These are phyloP conservation scores for Myotis vivesi DNA, from an alignment of 2,797 vertebrate species.

Conservation along the genomic window DNA sequence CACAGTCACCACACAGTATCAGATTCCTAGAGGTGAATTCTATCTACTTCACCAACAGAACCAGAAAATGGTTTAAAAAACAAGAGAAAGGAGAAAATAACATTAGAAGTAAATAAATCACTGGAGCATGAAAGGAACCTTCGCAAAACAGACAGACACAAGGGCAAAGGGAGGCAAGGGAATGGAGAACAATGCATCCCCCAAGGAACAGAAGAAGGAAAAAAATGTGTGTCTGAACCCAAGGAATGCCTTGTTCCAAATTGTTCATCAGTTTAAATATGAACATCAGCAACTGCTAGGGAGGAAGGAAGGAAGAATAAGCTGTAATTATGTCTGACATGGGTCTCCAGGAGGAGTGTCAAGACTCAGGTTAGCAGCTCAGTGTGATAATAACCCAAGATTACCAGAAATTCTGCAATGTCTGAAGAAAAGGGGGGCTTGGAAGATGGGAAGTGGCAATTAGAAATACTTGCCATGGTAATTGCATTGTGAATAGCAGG, in stretches of 20 bases:
- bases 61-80: slow-evolving; percentile 45
- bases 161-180: neutral
- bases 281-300: slow-evolving; percentile 78
- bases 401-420: slow-evolving; percentile 77
- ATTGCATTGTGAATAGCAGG: slow-evolving; percentile 73
- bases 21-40: neutral
- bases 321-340: slow-evolving; percentile 84
- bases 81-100: slow-evolving; percentile 39
- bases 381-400: slow-evolving; percentile 82
- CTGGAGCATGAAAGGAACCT: slow-evolving; percentile 42
- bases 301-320: slow-evolving; percentile 81
- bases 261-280: slow-evolving; percentile 82
- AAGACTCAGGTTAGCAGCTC: slow-evolving; percentile 79
- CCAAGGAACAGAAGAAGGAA: neutral
- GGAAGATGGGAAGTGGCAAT: slow-evolving; percentile 71
- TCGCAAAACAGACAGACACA: slow-evolving; percentile 38
- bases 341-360: slow-evolving; percentile 78
- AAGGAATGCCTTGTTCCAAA: slow-evolving; percentile 77
- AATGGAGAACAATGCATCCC: neutral
- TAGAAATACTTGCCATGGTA: slow-evolving; percentile 82
- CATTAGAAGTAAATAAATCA: slow-evolving; percentile 64
- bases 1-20: neutral
- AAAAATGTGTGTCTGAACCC: neutral
- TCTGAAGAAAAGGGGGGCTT: slow-evolving; percentile 60
- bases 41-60: slow-evolving; percentile 24